Percentiles rank a stretch among this genome's conserved stretches.
These are phyloP conservation scores for Cochlearius cochlearius DNA, from an alignment of 2,113 vertebrate species.

Conservation along the genomic window DNA sequence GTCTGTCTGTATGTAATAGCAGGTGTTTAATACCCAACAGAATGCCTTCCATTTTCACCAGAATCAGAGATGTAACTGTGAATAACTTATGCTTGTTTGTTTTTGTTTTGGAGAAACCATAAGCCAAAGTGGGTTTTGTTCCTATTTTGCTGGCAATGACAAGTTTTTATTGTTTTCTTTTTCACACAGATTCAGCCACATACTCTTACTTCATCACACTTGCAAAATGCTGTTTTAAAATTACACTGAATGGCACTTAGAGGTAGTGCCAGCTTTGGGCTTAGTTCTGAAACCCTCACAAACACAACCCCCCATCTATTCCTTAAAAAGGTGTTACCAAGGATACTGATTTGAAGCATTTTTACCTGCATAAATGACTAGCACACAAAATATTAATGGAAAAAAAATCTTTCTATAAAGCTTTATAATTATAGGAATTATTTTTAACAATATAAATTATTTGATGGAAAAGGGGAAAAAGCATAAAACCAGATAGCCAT, in stretches of 20 bases:
- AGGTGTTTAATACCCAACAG: neutral
- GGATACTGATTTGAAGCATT: neutral
- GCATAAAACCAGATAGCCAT: neutral
- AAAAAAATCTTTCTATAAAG: neutral
- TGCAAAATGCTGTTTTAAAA: neutral
- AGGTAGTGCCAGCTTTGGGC: neutral
- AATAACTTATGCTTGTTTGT: neutral
- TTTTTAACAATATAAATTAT: neutral
- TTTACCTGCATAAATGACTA: neutral
- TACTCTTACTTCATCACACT: neutral
- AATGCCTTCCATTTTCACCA: neutral
- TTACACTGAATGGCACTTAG: neutral
- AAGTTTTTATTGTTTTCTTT: neutral
- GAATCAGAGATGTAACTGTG: neutral
- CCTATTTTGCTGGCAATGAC: neutral
- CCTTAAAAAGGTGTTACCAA: neutral
- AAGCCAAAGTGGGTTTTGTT: fast-evolving
- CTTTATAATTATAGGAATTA: neutral
- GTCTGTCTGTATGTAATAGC: neutral
- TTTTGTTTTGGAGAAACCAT: neutral
- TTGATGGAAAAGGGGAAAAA: neutral
- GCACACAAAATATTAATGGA: neutral
- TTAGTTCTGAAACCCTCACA: neutral
- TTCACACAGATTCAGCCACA: neutral
- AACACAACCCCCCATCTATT: neutral